Base-by-base conservation (phyloP, 23 tunicate genomes). In the Botrylloides violaceus region DNA sequence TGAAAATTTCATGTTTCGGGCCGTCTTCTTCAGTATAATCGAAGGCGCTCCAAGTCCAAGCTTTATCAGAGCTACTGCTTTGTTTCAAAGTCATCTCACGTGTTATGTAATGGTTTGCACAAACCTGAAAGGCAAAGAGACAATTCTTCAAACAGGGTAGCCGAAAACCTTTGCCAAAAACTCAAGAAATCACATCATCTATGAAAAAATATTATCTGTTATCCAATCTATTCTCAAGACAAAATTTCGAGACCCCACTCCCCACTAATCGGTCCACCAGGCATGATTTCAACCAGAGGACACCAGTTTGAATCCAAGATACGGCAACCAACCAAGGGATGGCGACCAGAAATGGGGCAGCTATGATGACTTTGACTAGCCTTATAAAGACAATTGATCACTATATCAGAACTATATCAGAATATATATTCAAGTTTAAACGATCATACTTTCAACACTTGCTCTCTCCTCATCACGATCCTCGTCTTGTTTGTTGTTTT, bases 401-500 rank as follows among this genome's bases (percentile, higher is more conserved):
- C n/a, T n/a, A n/a, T n/a, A n/a, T n/a, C n/a, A n/a, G n/a, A n/a
- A n/a, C n/a, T n/a, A n/a, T n/a, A n/a, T n/a, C n/a, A n/a, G n/a
- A n/a, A n/a, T n/a, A n/a, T n/a, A n/a, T n/a, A n/a, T n/a, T n/a
- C n/a, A n/a, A n/a, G n/a, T n/a, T n/a, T n/a, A n/a, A n/a, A n/a
- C n/a, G n/a, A n/a, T 43, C 53, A 19, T 66, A 93, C 93, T 73
- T 93, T 93, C 18, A 81, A 47, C 7, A 93, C 89, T 77, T 85
- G 94, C 39, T 93, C 95, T 19, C 95, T 80, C 19, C 98, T 82
- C 98, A 93, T 93, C 53, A 93, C 50, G 50, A 93, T 43, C 23
- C 98, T 80, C 73, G 61, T 73, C 34, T 63, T 39, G 29, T 71
- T 59, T 5, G 70, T 65, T 9, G 59, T 18, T 34, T 53, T 32